A percentile compares a stretch with the other conserved stretches of the same genome.
These are phyloP conservation scores for Pygmarrhopalites habei DNA, from an alignment of 1,140 invertebrate species.

Conservation along the genomic window DNA sequence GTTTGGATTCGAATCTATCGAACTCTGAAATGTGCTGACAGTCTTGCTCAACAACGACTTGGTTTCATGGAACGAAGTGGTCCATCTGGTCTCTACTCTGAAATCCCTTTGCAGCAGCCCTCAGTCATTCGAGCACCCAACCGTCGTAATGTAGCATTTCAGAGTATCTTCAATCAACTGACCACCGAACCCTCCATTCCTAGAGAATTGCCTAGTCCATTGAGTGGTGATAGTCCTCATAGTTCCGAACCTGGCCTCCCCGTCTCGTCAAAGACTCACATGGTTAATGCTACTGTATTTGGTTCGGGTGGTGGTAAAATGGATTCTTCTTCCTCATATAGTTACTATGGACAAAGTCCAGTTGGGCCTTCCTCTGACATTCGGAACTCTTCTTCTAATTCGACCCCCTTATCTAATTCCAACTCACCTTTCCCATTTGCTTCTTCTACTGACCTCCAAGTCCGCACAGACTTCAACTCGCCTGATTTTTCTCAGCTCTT, in stretches of 20 bases:
- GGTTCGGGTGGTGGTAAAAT: neutral
- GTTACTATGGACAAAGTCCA: neutral
- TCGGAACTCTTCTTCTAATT: neutral
- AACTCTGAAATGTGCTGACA: slow-evolving; percentile 16
- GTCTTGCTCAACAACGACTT: slow-evolving; percentile 13
- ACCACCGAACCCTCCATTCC: neutral
- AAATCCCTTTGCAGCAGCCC: slow-evolving; percentile 9
- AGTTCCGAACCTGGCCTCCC: slow-evolving; percentile 8
- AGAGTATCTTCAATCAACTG: slow-evolving; percentile 32
- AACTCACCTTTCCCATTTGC: neutral
- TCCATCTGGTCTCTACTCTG: slow-evolving; percentile 8
- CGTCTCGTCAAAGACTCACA: slow-evolving; percentile 4
- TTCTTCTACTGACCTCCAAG: neutral
- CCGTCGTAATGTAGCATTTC: slow-evolving; percentile 32
- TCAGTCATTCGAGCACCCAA: slow-evolving; percentile 7
- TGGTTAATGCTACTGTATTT: neutral
- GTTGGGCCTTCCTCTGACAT: neutral
- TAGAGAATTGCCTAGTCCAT: neutral
- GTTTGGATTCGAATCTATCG: slow-evolving; percentile 20
- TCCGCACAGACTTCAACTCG: neutral
- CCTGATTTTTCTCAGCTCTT: neutral
- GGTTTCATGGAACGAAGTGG: slow-evolving; percentile 27
- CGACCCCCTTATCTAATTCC: neutral
- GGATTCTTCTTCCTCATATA: neutral
- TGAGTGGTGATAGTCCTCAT: neutral